Conservation (phyloP, 1,140 invertebrate species). For the Drosophila lowei region DNA sequence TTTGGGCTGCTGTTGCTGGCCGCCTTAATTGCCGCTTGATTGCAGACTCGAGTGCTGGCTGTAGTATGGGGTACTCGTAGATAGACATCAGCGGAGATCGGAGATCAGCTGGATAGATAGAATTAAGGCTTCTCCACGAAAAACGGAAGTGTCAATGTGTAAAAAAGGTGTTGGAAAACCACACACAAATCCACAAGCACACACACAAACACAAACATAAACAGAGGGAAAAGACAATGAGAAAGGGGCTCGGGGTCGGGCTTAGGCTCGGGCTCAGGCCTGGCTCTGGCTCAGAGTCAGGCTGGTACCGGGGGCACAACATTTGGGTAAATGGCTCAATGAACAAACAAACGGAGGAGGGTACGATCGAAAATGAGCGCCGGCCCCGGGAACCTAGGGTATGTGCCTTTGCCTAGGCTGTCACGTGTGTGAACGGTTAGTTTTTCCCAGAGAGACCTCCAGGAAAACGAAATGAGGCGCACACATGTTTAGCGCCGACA, state of each 20-base stretch:
- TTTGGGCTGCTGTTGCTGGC: background rate
- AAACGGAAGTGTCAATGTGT: conserved; percentile 77
- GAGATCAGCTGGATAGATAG: conserved; percentile 7
- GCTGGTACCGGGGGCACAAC: conserved; percentile 14
- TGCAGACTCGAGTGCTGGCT: conserved; percentile 47
- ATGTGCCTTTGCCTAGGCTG: conserved; percentile 15
- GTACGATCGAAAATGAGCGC: conserved; percentile 37
- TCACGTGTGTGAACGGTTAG: conserved; percentile 73
- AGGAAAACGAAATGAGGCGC: conserved; percentile 59
- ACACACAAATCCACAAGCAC: conserved; percentile 37
- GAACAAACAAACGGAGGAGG: conserved; percentile 33
- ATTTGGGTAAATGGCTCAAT: conserved; percentile 50
- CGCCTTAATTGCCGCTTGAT: conserved; percentile 77
- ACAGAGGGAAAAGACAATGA: background rate
- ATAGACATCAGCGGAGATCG: conserved; percentile 50
- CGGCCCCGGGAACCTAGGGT: background rate
- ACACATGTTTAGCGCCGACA: conserved; percentile 80
- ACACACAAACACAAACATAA: conserved; percentile 5
- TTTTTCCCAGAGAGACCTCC: conserved; percentile 34
- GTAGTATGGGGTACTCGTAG: conserved; percentile 13
- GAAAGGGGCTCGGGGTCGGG: background rate
- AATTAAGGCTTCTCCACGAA: conserved; percentile 10
- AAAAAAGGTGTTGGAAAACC: conserved; percentile 76
- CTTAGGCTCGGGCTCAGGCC: background rate
- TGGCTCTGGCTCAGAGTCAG: conserved; percentile 10